These are phyloP conservation scores for Meloidogyne hapla DNA, from an alignment of 1,140 invertebrate species.

Conservation along the genomic window DNA sequence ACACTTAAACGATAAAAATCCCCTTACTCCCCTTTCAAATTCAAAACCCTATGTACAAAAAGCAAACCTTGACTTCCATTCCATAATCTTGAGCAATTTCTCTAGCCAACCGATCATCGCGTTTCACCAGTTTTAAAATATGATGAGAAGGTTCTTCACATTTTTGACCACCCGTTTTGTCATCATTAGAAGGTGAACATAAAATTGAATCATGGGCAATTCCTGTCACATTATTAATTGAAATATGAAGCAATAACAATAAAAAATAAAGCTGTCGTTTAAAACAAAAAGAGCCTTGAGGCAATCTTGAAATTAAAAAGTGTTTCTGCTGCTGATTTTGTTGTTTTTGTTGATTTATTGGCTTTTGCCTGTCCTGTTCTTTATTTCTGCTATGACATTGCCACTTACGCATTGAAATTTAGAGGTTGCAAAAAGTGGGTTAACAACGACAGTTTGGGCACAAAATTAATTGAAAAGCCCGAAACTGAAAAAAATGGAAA, in stretches of 20 bases:
- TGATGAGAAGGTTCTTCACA: constrained; percentile 53
- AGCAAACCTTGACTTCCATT: constrained; percentile 54
- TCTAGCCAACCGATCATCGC: constrained; percentile 57
- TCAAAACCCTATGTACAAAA: not conserved
- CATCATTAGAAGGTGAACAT: constrained; percentile 9
- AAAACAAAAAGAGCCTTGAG: not conserved
- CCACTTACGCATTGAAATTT: not conserved
- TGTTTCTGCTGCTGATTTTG: not conserved
- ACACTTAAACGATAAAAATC: not conserved
- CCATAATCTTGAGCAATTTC: constrained; percentile 56
- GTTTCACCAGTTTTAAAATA: constrained; percentile 52
- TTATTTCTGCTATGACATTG: not conserved
- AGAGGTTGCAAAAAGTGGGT: not conserved
- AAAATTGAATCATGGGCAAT: constrained; percentile 23
- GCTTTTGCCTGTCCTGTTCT: not conserved
- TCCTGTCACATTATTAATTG: not conserved
- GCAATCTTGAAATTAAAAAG: not conserved
- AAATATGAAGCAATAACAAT: constrained; percentile 10
- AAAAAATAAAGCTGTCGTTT: not conserved
- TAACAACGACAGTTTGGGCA: not conserved
- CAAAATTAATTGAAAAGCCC: not conserved
- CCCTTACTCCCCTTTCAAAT: not conserved
- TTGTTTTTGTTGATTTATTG: not conserved
- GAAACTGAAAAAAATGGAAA: not conserved
- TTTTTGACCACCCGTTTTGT: constrained; percentile 20